A percentile compares a stretch with the other conserved stretches of the same genome.
Conservation (phyloP, 1,140 invertebrate genomes). For the Leptonema lineaticorne region DNA sequence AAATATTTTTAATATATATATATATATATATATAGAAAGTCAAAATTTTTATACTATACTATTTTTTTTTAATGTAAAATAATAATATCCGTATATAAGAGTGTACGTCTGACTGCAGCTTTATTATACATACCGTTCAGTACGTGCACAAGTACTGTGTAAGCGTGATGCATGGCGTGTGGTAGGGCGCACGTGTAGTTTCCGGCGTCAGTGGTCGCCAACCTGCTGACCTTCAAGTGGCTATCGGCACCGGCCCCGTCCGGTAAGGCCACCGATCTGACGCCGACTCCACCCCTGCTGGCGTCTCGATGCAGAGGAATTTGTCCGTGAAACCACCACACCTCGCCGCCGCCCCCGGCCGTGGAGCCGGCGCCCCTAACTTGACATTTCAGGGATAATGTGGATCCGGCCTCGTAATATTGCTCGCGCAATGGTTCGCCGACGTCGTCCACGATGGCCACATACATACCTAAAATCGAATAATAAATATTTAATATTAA, state of each 20-base stretch:
- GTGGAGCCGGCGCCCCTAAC: conserved; percentile 62
- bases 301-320: conserved; percentile 71
- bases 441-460: conserved; percentile 72
- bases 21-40: too few species aligned
- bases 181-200: conserved; percentile 77
- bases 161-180: conserved; percentile 57
- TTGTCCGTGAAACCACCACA: conserved; percentile 71
- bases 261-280: conserved; percentile 24
- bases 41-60: too few species aligned
- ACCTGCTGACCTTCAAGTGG: conserved; percentile 70
- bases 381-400: conserved; percentile 70
- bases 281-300: conserved; percentile 71
- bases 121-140: conserved; percentile 69
- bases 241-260: conserved; percentile 70
- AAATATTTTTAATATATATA: too few species aligned
- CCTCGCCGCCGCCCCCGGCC: conserved; percentile 62
- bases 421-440: conserved; percentile 68
- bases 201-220: conserved; percentile 72
- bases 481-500: conserved; percentile 5
- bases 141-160: conserved; percentile 70
- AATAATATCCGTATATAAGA: too few species aligned
- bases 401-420: conserved; percentile 75
- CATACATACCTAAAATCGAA: conserved; percentile 64
- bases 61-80: too few species aligned
- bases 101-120: too few species aligned